Evolutionary conservation across 2,888 invertebrate genomes (phyloP).

Genomic region (Mythimna impura): DNA sequence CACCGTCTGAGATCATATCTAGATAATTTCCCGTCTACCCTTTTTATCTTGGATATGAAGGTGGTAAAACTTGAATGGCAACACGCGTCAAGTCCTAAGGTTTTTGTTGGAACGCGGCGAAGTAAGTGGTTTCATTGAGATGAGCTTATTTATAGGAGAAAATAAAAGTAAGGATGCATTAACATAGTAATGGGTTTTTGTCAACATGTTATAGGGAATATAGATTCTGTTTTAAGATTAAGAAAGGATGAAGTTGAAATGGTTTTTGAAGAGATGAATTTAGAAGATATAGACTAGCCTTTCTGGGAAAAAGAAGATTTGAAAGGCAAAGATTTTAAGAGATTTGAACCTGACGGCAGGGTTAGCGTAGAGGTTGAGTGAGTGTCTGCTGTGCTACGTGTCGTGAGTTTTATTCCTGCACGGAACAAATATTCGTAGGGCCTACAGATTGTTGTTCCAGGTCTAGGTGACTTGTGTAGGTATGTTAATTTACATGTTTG

Average conservation of each 20-base stretch:
- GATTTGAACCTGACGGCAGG: no score
- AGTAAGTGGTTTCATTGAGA: slow-evolving; percentile 57
- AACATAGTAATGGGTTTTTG: slow-evolving; percentile 51
- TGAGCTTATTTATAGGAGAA: slow-evolving; percentile 44
- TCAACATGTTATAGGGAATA: slow-evolving; percentile 20
- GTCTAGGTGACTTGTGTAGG: no score
- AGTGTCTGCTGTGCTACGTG: no score
- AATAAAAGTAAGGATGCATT: slow-evolving; percentile 54
- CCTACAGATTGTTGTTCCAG: no score
- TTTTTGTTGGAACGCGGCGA: slow-evolving; percentile 50
- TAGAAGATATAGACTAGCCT: neutral
- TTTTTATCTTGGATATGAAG: slow-evolving; percentile 55
- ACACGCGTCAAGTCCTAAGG: slow-evolving; percentile 36
- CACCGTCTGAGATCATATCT: slow-evolving; percentile 52
- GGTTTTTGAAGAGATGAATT: neutral
- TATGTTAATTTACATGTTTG: no score
- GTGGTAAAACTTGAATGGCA: slow-evolving; percentile 62
- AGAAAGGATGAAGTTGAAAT: neutral
- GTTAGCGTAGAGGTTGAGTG: no score
- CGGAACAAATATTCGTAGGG: no score
- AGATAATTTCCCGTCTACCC: slow-evolving; percentile 61
- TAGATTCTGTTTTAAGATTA: slow-evolving; percentile 43
- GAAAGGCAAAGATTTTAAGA: neutral
- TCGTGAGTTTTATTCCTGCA: no score
- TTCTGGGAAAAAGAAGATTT: neutral